Conservation (phyloP, 1,140 invertebrate genomes). For the Platyscapa corneri region DNA sequence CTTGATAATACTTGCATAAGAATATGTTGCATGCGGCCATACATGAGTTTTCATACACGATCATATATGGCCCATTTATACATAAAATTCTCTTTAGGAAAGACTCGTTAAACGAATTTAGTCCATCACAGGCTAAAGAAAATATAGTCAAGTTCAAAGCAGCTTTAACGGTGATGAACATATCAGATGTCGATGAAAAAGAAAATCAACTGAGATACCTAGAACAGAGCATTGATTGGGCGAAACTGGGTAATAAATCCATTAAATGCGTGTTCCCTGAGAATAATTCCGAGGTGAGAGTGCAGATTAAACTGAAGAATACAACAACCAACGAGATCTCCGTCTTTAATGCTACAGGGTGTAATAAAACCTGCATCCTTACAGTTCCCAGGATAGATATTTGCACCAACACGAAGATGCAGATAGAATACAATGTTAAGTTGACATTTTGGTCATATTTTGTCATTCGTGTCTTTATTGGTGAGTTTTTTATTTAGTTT, state of each 20-base stretch:
- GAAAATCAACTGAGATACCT: slow-evolving; percentile 28
- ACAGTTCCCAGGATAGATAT: slow-evolving; percentile 75
- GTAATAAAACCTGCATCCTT: slow-evolving; percentile 75
- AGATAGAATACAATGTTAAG: slow-evolving; percentile 78
- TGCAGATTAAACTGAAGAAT: neutral
- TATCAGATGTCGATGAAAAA: neutral
- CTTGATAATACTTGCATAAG: no score
- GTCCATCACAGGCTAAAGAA: neutral
- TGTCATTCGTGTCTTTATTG: slow-evolving; percentile 82
- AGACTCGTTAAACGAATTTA: neutral
- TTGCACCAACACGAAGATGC: slow-evolving; percentile 77
- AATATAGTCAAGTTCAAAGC: neutral
- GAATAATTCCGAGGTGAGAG: neutral
- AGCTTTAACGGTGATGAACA: slow-evolving; percentile 23
- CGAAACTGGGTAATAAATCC: neutral
- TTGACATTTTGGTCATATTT: slow-evolving; percentile 87
- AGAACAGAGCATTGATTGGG: neutral
- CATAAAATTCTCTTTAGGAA: neutral
- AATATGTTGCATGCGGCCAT: no score
- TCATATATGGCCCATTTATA: no score
- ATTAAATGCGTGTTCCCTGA: neutral
- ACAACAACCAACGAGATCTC: neutral
- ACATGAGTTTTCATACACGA: no score
- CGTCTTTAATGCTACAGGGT: slow-evolving; percentile 48
- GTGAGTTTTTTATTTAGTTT: slow-evolving; percentile 59